Evolutionary conservation across 2,113 vertebrate species (phyloP).

Genomic region (Mola mola): DNA sequence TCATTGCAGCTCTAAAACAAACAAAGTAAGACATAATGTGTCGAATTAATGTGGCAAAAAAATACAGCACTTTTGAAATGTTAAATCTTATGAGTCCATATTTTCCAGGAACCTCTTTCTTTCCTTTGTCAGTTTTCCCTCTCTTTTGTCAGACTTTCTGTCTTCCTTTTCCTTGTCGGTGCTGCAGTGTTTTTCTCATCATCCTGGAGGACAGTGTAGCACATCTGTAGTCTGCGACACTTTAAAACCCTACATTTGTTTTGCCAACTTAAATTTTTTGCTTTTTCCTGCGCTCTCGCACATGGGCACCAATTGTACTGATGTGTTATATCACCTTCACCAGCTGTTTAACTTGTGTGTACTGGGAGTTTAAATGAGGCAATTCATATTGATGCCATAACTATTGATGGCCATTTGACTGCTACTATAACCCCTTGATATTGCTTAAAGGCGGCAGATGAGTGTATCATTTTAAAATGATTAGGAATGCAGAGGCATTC

Average conservation of each 20-base stretch:
- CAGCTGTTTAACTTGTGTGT: conserved; percentile 49
- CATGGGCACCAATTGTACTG: conserved; percentile 38
- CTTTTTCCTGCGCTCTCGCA: conserved; percentile 1
- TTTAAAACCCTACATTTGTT: conserved; percentile 16
- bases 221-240: conserved; percentile 36
- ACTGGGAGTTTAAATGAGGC: conserved; percentile 20
- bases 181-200: conserved; percentile 49
- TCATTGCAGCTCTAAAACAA: not conserved
- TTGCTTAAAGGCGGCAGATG: conserved; percentile 24
- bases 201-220: conserved; percentile 15
- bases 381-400: conserved; percentile 3
- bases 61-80: no score
- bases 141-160: not conserved
- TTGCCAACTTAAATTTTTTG: conserved; percentile 20
- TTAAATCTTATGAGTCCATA: no score
- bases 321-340: conserved; percentile 68
- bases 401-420: conserved; percentile 25
- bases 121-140: not conserved
- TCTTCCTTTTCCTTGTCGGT: no score
- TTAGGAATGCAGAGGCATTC: conserved; percentile 15
- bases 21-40: not conserved
- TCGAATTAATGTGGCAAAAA: not conserved
- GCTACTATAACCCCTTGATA: not conserved
- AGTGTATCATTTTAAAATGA: conserved; percentile 24
- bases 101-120: not conserved